Evolutionary conservation across 1,140 invertebrate species (phyloP), one percentile per base, ranked within the genome.

Genomic region (Magallana angulata): DNA sequence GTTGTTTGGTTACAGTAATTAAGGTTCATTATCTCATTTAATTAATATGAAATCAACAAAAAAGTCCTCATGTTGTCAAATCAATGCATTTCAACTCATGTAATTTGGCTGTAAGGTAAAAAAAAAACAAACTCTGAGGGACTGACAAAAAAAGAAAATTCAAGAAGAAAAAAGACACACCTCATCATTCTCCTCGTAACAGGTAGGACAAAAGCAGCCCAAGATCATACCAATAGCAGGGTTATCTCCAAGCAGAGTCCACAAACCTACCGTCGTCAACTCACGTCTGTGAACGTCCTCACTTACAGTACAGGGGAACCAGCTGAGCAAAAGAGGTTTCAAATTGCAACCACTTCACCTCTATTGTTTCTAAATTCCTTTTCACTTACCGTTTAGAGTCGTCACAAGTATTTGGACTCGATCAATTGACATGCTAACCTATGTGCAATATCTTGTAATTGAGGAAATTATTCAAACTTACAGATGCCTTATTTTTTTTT

Each of bases 321-420:
- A 76, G 36, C 36, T 48, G 4, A 76, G 24, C 64, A 36, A 76
- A 76, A 30, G 24, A 24, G 68, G 11, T 24, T 11, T 24, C 12
- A 1, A 11, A 76, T 12, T 9, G 7, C 12, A 30, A 76, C 68
- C 68, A 30, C 68, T 76, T 76, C 68, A 76, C 12, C 24, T 76
- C 68, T 30, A 76, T 76, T 76, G 68, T 76, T 76, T 76, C 68
- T 24, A 76, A 76, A 76, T 76, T 76, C 68, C 18, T 76, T 62
- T 76, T 76, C 68, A 76, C 68, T 76, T 30, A 36, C 7, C 24
- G 24, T 76, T 30, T 30, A 48, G 3, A 48, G 36, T 48, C 36
- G 36, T 48, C 36, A 48, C 36, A 48, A 48, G 36, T 48, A 48
- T 48, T 2, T 48, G 36, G 36, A 48, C 36, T 48, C 36, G 36